These are phyloP conservation scores for Cryptomyrus ogoouensis DNA, from an alignment of 2,113 vertebrate species.

Conservation along the genomic window DNA sequence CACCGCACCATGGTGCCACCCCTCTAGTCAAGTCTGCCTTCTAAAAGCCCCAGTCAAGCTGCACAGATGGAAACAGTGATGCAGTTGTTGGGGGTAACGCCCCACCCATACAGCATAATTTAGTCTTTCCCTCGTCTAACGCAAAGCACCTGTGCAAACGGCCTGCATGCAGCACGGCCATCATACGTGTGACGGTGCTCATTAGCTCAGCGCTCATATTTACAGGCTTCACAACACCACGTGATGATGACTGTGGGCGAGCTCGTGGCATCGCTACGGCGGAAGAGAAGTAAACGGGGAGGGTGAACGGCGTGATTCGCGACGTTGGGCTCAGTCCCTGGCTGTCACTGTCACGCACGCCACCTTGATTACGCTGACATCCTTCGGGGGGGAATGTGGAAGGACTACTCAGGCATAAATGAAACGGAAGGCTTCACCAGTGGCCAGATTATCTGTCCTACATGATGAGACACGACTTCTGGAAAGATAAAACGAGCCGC, in stretches of 20 bases:
- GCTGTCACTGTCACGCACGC: background rate
- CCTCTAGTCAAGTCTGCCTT: background rate
- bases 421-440: background rate
- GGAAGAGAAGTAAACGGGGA: background rate
- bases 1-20: background rate
- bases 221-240: background rate
- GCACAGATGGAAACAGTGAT: background rate
- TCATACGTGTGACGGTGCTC: background rate
- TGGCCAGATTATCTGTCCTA: background rate
- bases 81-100: background rate
- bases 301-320: background rate
- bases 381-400: background rate
- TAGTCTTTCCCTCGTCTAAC: background rate
- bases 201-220: background rate
- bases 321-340: background rate
- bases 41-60: background rate
- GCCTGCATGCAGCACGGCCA: background rate
- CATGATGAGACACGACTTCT: conserved; percentile 12
- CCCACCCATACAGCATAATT: background rate
- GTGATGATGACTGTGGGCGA: background rate
- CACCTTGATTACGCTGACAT: background rate
- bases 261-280: background rate
- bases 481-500: background rate
- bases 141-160: background rate
- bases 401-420: background rate